phyloP scores from a whole-genome alignment of 2,113 vertebrate species.

The Nymphicus hollandicus region DNA sequence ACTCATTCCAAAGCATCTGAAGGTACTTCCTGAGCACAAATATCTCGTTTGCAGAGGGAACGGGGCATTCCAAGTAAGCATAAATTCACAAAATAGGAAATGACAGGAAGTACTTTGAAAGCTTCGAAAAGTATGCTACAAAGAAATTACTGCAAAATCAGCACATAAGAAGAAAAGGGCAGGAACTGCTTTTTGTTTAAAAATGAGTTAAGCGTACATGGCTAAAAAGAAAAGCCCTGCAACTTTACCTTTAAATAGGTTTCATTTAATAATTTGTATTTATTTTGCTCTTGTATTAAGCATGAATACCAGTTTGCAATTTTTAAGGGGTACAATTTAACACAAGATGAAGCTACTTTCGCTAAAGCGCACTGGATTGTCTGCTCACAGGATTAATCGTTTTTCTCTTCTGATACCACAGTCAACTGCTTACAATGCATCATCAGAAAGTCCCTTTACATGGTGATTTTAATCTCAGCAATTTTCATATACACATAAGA shows the following conservation, averaged over 20 bases:
- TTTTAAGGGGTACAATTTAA: not conserved
- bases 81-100: not conserved
- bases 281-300: not conserved
- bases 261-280: not conserved
- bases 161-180: not conserved
- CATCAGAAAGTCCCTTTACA: not conserved
- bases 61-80: not conserved
- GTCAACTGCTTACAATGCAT: not conserved
- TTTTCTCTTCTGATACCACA: not conserved
- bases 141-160: not conserved
- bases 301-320: rapidly evolving
- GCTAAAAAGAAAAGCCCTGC: not conserved
- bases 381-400: not conserved
- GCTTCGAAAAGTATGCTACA: not conserved
- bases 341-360: not conserved
- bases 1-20: not conserved
- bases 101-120: not conserved
- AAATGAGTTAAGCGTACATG: not conserved
- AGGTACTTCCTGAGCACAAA: not conserved
- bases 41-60: not conserved
- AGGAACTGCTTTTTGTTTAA: not conserved
- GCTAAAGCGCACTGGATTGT: not conserved
- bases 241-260: not conserved
- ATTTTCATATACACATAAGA: constrained; percentile 18
- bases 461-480: not conserved